Conservation (phyloP, 23 tunicate genomes). For the Trididemnum clinides region DNA sequence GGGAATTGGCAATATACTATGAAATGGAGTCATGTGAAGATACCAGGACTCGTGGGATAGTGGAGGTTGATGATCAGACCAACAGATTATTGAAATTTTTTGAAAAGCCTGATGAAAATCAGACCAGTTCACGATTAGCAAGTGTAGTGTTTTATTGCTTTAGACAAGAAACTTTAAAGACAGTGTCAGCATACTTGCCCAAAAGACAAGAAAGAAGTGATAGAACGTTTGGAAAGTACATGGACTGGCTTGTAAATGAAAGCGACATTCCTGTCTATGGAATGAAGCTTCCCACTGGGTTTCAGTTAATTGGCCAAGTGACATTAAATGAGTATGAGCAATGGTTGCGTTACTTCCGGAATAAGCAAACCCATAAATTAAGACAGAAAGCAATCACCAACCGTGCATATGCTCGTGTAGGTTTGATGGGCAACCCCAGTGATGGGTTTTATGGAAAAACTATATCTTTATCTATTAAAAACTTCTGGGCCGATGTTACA, state of each 20-base stretch:
- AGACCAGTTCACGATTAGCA: slow-evolving; percentile 70
- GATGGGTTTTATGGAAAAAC: slow-evolving; percentile 98
- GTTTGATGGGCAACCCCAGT: slow-evolving; percentile 94
- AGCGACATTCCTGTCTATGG: slow-evolving; percentile 64
- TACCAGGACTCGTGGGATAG: slow-evolving; percentile 75
- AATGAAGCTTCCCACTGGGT: slow-evolving; percentile 90
- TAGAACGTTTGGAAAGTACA: slow-evolving; percentile 84
- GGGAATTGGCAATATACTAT: slow-evolving; percentile 87
- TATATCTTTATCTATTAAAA: slow-evolving; percentile 83
- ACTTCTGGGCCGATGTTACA: slow-evolving; percentile 92
- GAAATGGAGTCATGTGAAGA: slow-evolving; percentile 83
- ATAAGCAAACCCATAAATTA: slow-evolving; percentile 25
- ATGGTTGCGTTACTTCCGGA: slow-evolving; percentile 68
- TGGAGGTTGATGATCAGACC: slow-evolving; percentile 72
- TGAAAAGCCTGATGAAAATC: slow-evolving; percentile 74
- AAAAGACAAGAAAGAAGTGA: not conserved
- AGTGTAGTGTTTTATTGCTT: slow-evolving; percentile 93
- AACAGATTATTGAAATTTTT: slow-evolving; percentile 66
- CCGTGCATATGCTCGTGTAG: slow-evolving; percentile 93
- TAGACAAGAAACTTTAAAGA: slow-evolving; percentile 43
- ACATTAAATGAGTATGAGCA: slow-evolving; percentile 60
- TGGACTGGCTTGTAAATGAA: slow-evolving; percentile 89
- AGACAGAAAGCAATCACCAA: slow-evolving; percentile 37
- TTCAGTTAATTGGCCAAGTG: slow-evolving; percentile 88
- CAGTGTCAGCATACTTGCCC: slow-evolving; percentile 48